Percentiles rank a stretch among this genome's conserved stretches.
Evolutionary conservation across 1,140 invertebrate species (phyloP).

Genomic region (Orius insidiosus): DNA sequence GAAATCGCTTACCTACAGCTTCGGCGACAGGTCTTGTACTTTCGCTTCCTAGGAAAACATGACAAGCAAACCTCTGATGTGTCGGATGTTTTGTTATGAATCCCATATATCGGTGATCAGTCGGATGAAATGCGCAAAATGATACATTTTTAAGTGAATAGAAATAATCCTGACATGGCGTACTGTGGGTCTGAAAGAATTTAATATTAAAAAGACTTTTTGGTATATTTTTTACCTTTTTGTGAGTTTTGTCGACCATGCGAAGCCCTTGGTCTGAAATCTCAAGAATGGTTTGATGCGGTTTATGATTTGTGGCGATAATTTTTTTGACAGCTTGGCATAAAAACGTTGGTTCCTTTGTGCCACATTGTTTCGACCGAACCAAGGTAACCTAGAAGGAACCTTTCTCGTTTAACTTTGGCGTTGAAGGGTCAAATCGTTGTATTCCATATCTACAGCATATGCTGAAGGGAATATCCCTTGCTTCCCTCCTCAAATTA

Average conservation of each 20-base stretch:
- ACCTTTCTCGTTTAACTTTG: constrained; percentile 73
- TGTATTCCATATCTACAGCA: constrained; percentile 89
- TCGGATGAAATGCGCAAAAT: constrained; percentile 92
- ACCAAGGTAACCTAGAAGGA: constrained; percentile 83
- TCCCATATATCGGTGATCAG: constrained; percentile 89
- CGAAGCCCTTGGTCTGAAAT: constrained; percentile 87
- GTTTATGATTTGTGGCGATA: constrained; percentile 42
- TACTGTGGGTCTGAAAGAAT: constrained; percentile 41
- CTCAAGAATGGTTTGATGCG: constrained; percentile 71
- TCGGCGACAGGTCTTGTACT: constrained; percentile 89
- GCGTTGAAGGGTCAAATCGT: constrained; percentile 76
- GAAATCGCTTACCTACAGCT: constrained; percentile 75
- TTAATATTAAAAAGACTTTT: background rate
- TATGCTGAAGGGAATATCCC: constrained; percentile 95
- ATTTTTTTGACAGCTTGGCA: constrained; percentile 74
- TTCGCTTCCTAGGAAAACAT: constrained; percentile 85
- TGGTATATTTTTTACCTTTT: constrained; percentile 32
- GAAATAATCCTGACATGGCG: constrained; percentile 86
- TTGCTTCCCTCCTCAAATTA: constrained; percentile 77
- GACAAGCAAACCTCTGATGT: constrained; percentile 87
- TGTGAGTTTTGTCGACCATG: constrained; percentile 78
- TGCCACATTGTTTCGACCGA: constrained; percentile 70
- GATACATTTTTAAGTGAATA: constrained; percentile 95
- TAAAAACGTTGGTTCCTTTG: constrained; percentile 39
- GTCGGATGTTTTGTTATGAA: constrained; percentile 97